Percentiles rank a stretch among this genome's conserved stretches.
Evolutionary conservation across 2,797 vertebrate species (phyloP).

Genomic region (Sardinella longiceps): DNA sequence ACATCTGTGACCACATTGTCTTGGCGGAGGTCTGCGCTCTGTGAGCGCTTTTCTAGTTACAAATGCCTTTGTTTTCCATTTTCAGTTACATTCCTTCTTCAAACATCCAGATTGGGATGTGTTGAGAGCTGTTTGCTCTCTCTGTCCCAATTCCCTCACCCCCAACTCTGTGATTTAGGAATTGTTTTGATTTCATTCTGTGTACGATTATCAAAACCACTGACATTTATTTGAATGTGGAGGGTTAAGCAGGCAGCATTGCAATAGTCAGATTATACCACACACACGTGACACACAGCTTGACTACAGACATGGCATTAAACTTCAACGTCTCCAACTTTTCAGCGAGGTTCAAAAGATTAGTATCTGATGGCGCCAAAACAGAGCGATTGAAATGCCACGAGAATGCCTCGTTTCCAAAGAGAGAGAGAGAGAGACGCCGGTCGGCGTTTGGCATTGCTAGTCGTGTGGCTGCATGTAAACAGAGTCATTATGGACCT

Average conservation of each 20-base stretch:
- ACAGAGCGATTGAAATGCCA: neutral
- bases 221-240: neutral
- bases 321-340: slow-evolving; percentile 1
- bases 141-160: neutral
- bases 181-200: slow-evolving; percentile 9
- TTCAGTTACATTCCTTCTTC: neutral
- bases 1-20: too few species aligned
- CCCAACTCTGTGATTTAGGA: neutral
- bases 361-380: slow-evolving; percentile 19
- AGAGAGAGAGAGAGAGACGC: neutral
- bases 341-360: slow-evolving; percentile 16
- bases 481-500: slow-evolving; percentile 40
- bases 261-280: neutral
- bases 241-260: neutral
- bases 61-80: neutral
- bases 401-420: neutral
- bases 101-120: neutral
- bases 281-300: neutral
- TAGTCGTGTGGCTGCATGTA: slow-evolving; percentile 10
- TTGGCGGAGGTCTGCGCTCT: too few species aligned
- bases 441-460: neutral
- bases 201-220: neutral
- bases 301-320: neutral
- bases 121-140: neutral
- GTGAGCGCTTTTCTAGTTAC: too few species aligned